Conservation (phyloP, 2,888 invertebrate species). For the Lepidochrysops patricia region DNA sequence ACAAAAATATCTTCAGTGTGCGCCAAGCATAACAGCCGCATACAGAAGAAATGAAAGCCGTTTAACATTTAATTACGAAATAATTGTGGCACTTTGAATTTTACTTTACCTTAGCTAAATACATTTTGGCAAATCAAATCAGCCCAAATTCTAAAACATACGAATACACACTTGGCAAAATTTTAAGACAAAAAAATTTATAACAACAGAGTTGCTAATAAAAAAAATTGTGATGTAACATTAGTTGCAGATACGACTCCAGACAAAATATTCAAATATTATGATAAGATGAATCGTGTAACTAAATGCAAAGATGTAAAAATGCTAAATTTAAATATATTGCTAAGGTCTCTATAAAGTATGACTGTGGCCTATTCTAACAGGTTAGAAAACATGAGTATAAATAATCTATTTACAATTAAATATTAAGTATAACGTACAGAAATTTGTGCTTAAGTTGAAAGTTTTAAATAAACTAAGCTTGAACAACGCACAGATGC, state of each 20-base stretch:
- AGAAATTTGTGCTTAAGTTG: constrained; percentile 4
- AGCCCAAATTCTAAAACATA: not conserved
- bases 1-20: constrained; percentile 10
- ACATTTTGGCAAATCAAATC: constrained; percentile 8
- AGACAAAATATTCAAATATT: not conserved
- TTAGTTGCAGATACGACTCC: not conserved
- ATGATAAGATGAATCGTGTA: not conserved
- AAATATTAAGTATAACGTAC: constrained; percentile 5
- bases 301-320: constrained; percentile 1
- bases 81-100: constrained; percentile 25
- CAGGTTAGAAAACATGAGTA: constrained; percentile 10
- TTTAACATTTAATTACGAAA: constrained; percentile 12
- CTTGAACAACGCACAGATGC: constrained; percentile 2
- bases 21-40: constrained; percentile 5
- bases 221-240: not conserved
- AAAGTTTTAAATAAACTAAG: not conserved
- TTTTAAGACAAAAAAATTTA: not conserved
- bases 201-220: not conserved
- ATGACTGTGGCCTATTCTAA: constrained; percentile 4
- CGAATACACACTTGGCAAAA: not conserved
- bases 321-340: constrained; percentile 10
- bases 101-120: constrained; percentile 15
- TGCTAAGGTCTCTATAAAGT: constrained; percentile 10
- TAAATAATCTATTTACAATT: constrained; percentile 10
- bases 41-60: constrained; percentile 14